Conservation (phyloP, 2,113 vertebrate genomes). For the Elachura formosa region DNA sequence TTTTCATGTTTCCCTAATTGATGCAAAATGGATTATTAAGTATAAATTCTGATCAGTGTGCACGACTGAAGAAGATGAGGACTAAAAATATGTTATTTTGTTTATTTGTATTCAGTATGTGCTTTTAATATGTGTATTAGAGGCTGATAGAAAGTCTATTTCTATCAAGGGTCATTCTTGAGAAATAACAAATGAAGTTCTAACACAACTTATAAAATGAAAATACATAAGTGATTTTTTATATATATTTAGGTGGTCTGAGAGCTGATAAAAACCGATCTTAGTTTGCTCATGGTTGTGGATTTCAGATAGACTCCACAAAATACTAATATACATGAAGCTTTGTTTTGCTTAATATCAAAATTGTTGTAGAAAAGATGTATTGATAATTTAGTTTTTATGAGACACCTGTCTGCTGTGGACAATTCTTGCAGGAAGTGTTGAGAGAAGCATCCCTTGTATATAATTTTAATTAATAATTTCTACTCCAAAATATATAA, state of each 20-base stretch:
- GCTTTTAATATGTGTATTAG: not conserved
- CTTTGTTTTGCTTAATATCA: not conserved
- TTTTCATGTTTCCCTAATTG: slow-evolving; percentile 30
- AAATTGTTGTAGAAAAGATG: not conserved
- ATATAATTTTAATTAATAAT: not conserved
- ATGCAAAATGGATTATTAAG: slow-evolving; percentile 17
- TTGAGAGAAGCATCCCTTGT: not conserved
- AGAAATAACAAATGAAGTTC: not conserved
- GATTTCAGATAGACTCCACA: not conserved
- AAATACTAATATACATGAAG: not conserved
- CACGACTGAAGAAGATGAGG: not conserved
- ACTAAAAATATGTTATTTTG: not conserved
- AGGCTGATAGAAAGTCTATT: not conserved
- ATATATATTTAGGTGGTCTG: not conserved
- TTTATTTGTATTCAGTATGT: not conserved
- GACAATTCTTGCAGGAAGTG: not conserved
- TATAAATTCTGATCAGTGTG: not conserved
- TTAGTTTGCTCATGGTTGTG: not conserved
- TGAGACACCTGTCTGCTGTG: not conserved
- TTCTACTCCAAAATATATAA: not conserved
- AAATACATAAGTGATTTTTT: not conserved
- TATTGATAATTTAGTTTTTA: not conserved
- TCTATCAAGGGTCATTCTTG: not conserved
- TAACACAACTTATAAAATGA: not conserved
- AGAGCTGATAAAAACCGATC: not conserved